Evolutionary conservation across 2,888 invertebrate species (phyloP).

Genomic region (Apamea monoglypha): DNA sequence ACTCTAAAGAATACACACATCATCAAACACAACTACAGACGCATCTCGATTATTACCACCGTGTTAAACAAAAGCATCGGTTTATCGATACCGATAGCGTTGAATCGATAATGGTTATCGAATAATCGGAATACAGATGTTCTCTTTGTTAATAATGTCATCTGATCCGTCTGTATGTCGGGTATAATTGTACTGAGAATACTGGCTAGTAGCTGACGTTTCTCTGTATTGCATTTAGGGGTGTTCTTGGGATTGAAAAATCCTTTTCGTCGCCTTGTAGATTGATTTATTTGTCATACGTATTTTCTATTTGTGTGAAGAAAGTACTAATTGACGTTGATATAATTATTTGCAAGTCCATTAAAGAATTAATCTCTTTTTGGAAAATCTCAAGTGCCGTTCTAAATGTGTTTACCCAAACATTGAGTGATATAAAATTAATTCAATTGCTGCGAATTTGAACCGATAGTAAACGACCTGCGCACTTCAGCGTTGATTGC

Average conservation of each 20-base stretch:
- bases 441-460: constrained; percentile 28
- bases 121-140: constrained; percentile 40
- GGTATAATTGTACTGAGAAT: constrained; percentile 26
- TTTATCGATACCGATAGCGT: constrained; percentile 38
- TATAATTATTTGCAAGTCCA: constrained; percentile 4
- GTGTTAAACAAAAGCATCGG: constrained; percentile 14
- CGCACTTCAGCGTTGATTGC: constrained; percentile 48
- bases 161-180: constrained; percentile 39
- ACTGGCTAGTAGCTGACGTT: constrained; percentile 11
- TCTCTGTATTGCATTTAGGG: constrained; percentile 6
- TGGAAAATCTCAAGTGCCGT: constrained; percentile 1
- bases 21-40: constrained; percentile 12
- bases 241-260: constrained; percentile 4
- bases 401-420: constrained; percentile 29
- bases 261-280: constrained; percentile 4
- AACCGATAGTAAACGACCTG: constrained; percentile 32
- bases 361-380: constrained; percentile 12
- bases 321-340: constrained; percentile 16
- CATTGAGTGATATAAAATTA: constrained; percentile 8
- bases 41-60: constrained; percentile 13
- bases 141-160: constrained; percentile 45
- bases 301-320: constrained; percentile 2
- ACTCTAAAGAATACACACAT: too few relatives aligned
- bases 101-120: constrained; percentile 39
- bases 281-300: constrained; percentile 6